A percentile compares a stretch with the other conserved stretches of the same genome.
phyloP scores from a whole-genome alignment of 2,888 invertebrate species.

The Polydesmus complanatus region DNA sequence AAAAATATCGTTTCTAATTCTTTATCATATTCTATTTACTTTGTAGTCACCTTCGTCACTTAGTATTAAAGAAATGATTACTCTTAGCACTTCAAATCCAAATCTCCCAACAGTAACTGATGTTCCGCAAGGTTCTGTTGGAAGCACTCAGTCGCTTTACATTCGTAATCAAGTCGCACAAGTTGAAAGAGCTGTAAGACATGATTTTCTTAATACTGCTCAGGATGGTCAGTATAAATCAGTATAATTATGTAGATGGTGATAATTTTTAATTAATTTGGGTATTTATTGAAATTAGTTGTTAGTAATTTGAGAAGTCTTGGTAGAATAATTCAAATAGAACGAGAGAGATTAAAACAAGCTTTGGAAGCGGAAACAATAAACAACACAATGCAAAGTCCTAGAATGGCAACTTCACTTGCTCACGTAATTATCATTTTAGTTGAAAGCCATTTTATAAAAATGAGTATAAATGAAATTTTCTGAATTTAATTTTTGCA shows the following conservation, averaged over 20 bases:
- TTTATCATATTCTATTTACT: neutral
- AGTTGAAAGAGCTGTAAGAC: too few relatives aligned
- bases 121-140: neutral
- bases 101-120: slow-evolving; percentile 26
- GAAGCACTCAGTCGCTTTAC: neutral
- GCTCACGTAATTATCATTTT: slow-evolving; percentile 24
- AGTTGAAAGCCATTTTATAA: neutral
- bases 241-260: neutral
- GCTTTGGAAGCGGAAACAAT: slow-evolving; percentile 40
- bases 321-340: slow-evolving; percentile 30
- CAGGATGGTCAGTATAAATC: neutral
- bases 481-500: neutral
- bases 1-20: neutral
- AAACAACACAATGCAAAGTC: slow-evolving; percentile 17
- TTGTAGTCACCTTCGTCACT: slow-evolving; percentile 6
- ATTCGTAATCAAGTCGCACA: neutral
- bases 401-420: slow-evolving; percentile 22
- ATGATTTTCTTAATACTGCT: neutral
- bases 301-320: slow-evolving; percentile 34
- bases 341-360: slow-evolving; percentile 48
- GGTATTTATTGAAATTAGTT: slow-evolving; percentile 19
- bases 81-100: slow-evolving; percentile 32
- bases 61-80: slow-evolving; percentile 18
- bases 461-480: neutral
- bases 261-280: slow-evolving; percentile 16